These are phyloP conservation scores for Bufotes viridis DNA, from an alignment of 2,797 vertebrate genomes.

Conservation along the genomic window DNA sequence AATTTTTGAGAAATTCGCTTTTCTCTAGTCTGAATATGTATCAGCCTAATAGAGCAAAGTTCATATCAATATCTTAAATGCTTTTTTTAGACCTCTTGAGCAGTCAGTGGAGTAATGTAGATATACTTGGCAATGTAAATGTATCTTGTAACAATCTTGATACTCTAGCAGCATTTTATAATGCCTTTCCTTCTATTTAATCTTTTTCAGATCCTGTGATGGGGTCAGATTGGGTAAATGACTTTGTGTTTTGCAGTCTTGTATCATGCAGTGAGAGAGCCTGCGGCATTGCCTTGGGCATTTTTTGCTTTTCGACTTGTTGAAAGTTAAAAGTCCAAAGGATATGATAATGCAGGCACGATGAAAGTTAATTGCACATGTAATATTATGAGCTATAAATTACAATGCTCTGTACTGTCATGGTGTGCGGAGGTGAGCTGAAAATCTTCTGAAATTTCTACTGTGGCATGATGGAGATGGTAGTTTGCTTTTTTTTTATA, in stretches of 20 bases:
- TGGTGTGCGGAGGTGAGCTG: neutral
- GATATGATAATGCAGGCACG: conserved; percentile 32
- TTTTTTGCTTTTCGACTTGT: conserved; percentile 52
- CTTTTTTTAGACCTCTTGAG: neutral
- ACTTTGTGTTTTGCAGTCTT: conserved; percentile 38
- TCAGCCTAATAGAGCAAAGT: neutral
- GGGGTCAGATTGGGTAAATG: conserved; percentile 48
- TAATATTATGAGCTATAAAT: conserved; percentile 46
- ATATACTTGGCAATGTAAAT: neutral
- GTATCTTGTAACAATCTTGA: conserved; percentile 10
- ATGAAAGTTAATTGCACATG: conserved; percentile 50
- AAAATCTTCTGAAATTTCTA: neutral
- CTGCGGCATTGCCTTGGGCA: conserved; percentile 54
- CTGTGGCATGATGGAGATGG: neutral
- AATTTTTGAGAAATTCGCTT: no score
- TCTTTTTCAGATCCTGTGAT: conserved; percentile 39
- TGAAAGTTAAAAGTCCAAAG: conserved; percentile 56
- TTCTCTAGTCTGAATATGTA: neutral
- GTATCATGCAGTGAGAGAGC: conserved; percentile 40
- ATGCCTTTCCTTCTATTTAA: conserved; percentile 37
- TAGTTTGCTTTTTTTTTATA: neutral
- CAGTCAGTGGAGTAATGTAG: neutral
- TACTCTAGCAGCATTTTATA: conserved; percentile 16
- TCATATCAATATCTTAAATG: neutral
- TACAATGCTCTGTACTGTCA: conserved; percentile 28